Evolutionary conservation across 2,113 vertebrate species (phyloP).

Genomic region (Caranx melampygus): DNA sequence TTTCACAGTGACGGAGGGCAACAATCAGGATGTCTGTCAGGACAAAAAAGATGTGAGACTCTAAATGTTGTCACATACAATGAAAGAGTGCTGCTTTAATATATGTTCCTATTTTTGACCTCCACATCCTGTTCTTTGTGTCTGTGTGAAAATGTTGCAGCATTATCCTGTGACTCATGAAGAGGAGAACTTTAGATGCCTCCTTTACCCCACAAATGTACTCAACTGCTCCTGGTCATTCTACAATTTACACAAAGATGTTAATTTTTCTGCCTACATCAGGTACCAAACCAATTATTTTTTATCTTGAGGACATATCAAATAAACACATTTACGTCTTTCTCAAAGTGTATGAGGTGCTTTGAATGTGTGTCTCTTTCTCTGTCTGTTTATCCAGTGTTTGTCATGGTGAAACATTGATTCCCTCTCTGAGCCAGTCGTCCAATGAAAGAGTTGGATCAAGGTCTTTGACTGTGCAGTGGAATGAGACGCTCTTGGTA

Average conservation of each 20-base stretch:
- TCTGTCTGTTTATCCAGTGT: slow-evolving; percentile 45
- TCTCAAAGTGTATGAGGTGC: not conserved
- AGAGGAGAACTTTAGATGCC: slow-evolving; percentile 6
- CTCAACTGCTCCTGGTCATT: slow-evolving; percentile 73
- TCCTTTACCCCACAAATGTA: slow-evolving; percentile 34
- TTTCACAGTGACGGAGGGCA: slow-evolving; percentile 2
- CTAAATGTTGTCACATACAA: not conserved
- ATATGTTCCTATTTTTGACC: not conserved
- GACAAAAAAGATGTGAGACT: fast-evolving
- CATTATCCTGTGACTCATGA: fast-evolving
- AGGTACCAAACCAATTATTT: slow-evolving; percentile 38
- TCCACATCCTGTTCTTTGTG: not conserved
- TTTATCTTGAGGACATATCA: not conserved
- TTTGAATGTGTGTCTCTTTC: not conserved
- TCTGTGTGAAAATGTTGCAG: not conserved
- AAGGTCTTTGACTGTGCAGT: not conserved
- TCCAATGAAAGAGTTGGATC: slow-evolving; percentile 27
- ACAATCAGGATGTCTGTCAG: slow-evolving; percentile 1
- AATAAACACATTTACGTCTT: not conserved
- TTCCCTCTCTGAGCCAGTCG: not conserved
- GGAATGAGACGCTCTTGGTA: fast-evolving
- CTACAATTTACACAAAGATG: not conserved
- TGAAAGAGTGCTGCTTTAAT: not conserved
- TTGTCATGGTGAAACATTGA: fast-evolving
- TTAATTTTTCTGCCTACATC: slow-evolving; percentile 31